Evolutionary conservation across 2,888 invertebrate genomes (phyloP), one percentile per base, ranked within the genome.

Genomic region (Agriopis aurantiaria): DNA sequence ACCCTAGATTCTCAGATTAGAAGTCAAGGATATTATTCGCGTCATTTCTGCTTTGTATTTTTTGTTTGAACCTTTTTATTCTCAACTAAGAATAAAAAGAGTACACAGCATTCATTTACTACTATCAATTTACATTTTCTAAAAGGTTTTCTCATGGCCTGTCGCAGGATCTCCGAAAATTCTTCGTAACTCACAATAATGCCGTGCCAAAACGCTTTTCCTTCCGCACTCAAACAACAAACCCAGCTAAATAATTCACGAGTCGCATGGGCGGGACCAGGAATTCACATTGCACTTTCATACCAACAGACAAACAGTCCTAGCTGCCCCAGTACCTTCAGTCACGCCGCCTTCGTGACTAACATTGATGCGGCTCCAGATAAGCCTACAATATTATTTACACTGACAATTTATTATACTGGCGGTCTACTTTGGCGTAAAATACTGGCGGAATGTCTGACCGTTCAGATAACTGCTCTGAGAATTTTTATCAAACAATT

Each of bases 341-440:
- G 87, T 81, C 82, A 82, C 79, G 85, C 91, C 88, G 90, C 82
- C 84, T 83, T 88, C 91, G 91, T 90, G 92, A 91, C 90, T 85
- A 83, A 83, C 85, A 82, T 82, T 82, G 91, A 91, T 91, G 86
- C 83, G 81, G 83, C 79, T 80, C 81, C 72, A 88, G 93, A 91
- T 92, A 91, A 90, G 81, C 79, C 80, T 80, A 82, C 83, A 78
- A 85, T 87, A 86, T 88, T 88, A 88, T 89, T 88, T 89, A 88
- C 85, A 84, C 81, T 78, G 77, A 77, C 79, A 81, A 83, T 79
- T 84, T 82, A 80, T 79, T 82, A 81, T 82, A 74, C 68, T 74
- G 76, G 74, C 71, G 71, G 71, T 75, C 78, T 78, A 78, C 73
- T 75, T 75, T 76, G 76, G 73, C 74, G 77, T 72, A 67, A 71